Conservation (phyloP, 2,113 vertebrate species). For the Alethe castanea region DNA sequence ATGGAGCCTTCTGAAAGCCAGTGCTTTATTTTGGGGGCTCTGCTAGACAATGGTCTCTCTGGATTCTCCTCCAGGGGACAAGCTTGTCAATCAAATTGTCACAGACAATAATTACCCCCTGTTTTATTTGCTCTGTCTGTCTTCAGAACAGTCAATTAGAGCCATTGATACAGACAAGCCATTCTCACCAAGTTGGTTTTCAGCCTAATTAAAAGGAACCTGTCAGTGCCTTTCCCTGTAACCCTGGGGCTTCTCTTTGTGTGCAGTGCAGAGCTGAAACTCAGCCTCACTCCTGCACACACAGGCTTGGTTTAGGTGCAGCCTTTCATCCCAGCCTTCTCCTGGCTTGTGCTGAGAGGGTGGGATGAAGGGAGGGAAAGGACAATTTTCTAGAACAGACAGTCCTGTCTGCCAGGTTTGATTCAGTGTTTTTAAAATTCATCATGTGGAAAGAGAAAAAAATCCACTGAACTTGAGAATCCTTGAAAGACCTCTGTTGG, state of each 20-base stretch:
- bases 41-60: constrained; percentile 29
- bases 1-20: constrained; percentile 49
- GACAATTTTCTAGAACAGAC: not conserved
- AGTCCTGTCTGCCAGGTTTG: not conserved
- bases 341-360: not conserved
- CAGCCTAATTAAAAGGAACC: constrained; percentile 70
- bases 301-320: not conserved
- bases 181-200: constrained; percentile 64
- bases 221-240: constrained; percentile 55
- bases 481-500: not conserved
- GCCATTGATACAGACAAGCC: constrained; percentile 67
- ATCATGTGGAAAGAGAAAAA: not conserved
- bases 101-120: constrained; percentile 65
- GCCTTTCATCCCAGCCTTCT: not conserved
- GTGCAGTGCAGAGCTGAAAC: constrained; percentile 7
- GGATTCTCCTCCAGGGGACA: constrained; percentile 65
- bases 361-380: not conserved
- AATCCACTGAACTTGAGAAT: not conserved
- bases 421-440: not conserved
- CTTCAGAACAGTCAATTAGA: constrained; percentile 68
- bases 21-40: constrained; percentile 42
- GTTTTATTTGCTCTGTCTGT: constrained; percentile 56
- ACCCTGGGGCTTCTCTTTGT: constrained; percentile 52
- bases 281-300: not conserved
- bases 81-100: constrained; percentile 67